These are phyloP conservation scores for Zosterops japonicus DNA, from an alignment of 2,113 vertebrate genomes.

Conservation along the genomic window DNA sequence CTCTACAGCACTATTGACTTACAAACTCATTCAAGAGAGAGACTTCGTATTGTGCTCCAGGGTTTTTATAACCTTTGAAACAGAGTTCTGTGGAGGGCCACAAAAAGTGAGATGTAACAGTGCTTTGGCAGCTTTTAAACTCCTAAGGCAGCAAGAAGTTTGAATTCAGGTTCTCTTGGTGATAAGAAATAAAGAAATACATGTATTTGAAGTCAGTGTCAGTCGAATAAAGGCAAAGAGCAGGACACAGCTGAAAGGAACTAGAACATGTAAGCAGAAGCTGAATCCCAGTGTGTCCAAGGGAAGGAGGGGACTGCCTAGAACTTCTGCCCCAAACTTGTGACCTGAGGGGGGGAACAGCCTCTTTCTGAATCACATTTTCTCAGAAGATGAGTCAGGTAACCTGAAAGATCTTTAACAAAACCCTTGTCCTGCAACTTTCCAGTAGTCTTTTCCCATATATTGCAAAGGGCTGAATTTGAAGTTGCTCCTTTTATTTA, in stretches of 20 bases:
- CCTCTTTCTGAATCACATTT: neutral
- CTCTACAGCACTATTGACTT: neutral
- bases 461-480: neutral
- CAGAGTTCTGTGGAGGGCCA: neutral
- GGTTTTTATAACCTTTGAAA: neutral
- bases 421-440: neutral
- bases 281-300: neutral
- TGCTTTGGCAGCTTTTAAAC: neutral
- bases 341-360: neutral
- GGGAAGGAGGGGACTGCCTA: neutral
- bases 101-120: neutral
- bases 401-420: neutral
- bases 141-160: neutral
- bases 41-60: neutral
- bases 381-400: neutral
- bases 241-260: neutral
- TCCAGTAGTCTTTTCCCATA: neutral
- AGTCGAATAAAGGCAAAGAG: neutral
- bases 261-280: neutral
- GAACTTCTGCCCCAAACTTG: neutral
- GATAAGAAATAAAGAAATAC: neutral
- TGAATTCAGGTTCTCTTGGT: neutral
- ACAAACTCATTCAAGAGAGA: neutral
- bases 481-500: neutral
- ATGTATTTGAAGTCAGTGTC: neutral